Evolutionary conservation across 2,888 invertebrate species (phyloP).

Genomic region (Harpagoxenus sublaevis): DNA sequence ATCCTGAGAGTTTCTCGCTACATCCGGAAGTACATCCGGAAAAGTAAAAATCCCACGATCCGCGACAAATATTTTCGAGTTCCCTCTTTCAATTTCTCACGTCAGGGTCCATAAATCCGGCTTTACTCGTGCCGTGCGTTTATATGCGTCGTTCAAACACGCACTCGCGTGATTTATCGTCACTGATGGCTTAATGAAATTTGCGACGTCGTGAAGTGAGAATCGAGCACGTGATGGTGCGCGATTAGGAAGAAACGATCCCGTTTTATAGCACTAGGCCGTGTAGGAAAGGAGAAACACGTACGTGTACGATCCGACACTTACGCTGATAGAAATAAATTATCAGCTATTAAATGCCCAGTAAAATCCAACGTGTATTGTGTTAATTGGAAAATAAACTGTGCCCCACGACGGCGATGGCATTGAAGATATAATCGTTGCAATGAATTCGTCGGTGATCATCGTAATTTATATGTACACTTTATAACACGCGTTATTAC

Average conservation of each 20-base stretch:
- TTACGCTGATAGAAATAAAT: conserved; percentile 39
- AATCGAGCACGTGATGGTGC: neutral
- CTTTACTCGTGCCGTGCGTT: conserved; percentile 19
- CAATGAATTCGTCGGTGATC: conserved; percentile 8
- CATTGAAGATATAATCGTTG: conserved; percentile 15
- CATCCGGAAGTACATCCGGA: neutral
- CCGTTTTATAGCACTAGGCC: neutral
- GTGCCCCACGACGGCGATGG: neutral
- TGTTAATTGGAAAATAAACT: conserved; percentile 32
- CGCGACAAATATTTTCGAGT: conserved; percentile 31
- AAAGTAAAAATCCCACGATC: conserved; percentile 41
- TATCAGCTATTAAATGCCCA: conserved; percentile 32
- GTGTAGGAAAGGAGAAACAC: neutral
- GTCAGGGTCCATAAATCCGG: conserved; percentile 51
- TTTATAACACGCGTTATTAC: neutral
- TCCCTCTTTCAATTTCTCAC: conserved; percentile 29
- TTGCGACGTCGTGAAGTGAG: conserved; percentile 23
- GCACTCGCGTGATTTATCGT: conserved; percentile 37
- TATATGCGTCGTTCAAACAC: conserved; percentile 6
- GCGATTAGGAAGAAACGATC: conserved; percentile 8
- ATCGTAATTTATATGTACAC: conserved; percentile 24
- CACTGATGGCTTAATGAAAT: conserved; percentile 35
- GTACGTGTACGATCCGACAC: neutral
- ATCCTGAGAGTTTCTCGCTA: conserved; percentile 34
- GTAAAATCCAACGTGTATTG: conserved; percentile 11